phyloP scores from a whole-genome alignment of 2,888 invertebrate species.

The Sceliomorpha sp. region DNA sequence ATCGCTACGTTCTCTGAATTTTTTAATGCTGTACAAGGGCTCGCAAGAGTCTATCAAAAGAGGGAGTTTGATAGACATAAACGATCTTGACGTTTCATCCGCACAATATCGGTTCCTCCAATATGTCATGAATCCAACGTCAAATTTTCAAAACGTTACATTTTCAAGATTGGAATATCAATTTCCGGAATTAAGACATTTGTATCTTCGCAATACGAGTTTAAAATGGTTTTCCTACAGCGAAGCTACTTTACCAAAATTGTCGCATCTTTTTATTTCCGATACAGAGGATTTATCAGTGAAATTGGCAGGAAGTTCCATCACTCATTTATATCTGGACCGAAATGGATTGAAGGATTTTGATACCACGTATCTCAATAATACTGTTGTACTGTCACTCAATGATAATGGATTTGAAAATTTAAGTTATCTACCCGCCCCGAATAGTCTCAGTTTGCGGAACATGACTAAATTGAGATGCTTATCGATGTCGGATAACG shows the following conservation, averaged over 20 bases:
- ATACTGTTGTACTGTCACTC: background rate
- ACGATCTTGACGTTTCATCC: too few species aligned
- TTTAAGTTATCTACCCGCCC: background rate
- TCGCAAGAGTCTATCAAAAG: too few species aligned
- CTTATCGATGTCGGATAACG: constrained; percentile 24
- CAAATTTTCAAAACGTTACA: too few species aligned
- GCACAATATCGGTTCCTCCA: too few species aligned
- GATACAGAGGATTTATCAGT: background rate
- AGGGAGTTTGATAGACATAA: too few species aligned
- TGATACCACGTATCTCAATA: background rate
- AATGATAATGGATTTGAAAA: constrained; percentile 1
- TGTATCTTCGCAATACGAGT: background rate
- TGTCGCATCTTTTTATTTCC: constrained; percentile 3
- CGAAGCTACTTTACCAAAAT: background rate
- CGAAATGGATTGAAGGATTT: background rate
- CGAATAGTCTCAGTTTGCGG: constrained; percentile 1
- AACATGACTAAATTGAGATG: background rate
- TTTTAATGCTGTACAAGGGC: too few species aligned
- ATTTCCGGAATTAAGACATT: constrained; percentile 1
- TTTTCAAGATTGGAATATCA: background rate
- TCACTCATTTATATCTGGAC: constrained; percentile 6
- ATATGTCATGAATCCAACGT: too few species aligned
- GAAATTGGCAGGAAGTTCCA: background rate
- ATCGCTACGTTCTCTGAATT: too few species aligned
- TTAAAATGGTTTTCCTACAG: background rate